Conservation (phyloP, 2,797 vertebrate genomes). For the Acrocephalus scirpaceus region DNA sequence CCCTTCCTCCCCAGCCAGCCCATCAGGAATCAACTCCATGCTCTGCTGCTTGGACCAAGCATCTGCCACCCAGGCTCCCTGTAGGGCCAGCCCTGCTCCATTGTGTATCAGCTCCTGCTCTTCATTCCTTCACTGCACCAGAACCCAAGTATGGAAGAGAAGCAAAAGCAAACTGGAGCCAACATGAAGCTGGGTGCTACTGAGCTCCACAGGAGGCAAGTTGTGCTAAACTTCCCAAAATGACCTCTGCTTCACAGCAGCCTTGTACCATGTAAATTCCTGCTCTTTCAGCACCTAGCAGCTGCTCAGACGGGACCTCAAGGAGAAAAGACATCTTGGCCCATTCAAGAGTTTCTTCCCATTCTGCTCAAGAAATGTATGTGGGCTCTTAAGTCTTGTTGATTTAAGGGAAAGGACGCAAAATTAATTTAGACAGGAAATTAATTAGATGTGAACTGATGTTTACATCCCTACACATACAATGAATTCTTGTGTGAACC, state of each 20-base stretch:
- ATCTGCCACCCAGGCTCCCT: neutral
- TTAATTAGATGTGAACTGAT: constrained; percentile 45
- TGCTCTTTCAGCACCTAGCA: neutral
- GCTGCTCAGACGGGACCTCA: neutral
- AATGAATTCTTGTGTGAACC: constrained; percentile 16
- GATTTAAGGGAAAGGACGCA: constrained; percentile 43
- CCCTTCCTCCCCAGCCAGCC: neutral
- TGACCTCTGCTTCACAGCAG: neutral
- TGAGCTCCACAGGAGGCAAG: neutral
- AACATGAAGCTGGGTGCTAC: neutral
- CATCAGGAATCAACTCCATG: neutral
- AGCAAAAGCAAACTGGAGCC: neutral
- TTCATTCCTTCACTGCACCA: neutral
- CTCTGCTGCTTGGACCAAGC: neutral
- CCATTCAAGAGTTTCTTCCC: neutral
- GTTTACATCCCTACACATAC: constrained; percentile 17
- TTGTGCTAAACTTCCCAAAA: neutral
- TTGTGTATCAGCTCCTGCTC: neutral
- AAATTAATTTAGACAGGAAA: constrained; percentile 54
- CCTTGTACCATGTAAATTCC: neutral
- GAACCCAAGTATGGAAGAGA: neutral
- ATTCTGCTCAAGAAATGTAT: neutral
- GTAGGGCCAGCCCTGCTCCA: neutral
- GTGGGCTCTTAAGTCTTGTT: neutral
- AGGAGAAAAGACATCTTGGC: neutral